These are phyloP conservation scores for Galeopsomyia nigrocyanea DNA, from an alignment of 2,888 invertebrate genomes.

Conservation along the genomic window DNA sequence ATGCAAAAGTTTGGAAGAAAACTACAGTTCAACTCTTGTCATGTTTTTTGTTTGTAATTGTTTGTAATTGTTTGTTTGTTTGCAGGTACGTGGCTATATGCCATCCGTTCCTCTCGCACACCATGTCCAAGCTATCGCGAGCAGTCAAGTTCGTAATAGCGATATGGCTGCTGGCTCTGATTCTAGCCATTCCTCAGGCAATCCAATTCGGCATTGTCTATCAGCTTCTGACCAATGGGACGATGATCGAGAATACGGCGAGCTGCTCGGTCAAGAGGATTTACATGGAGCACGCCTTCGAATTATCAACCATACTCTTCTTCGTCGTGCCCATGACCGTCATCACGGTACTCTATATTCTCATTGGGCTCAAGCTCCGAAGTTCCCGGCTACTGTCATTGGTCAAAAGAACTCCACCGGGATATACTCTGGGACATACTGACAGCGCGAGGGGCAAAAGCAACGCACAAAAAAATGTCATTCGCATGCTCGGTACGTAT, in stretches of 20 bases:
- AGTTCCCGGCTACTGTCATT: conserved; percentile 71
- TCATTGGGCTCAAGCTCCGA: conserved; percentile 81
- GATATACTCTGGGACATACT: conserved; percentile 71
- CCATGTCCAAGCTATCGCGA: conserved; percentile 86
- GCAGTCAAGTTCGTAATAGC: conserved; percentile 80
- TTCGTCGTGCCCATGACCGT: conserved; percentile 90
- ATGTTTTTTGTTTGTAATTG: neutral
- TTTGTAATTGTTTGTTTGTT: neutral
- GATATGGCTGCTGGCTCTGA: conserved; percentile 85
- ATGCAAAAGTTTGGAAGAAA: neutral
- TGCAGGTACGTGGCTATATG: conserved; percentile 61
- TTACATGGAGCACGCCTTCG: conserved; percentile 79
- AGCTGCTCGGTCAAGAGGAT: conserved; percentile 75
- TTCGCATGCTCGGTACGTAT: conserved; percentile 84
- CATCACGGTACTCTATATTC: conserved; percentile 84
- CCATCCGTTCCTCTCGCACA: conserved; percentile 83
- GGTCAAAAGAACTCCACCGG: conserved; percentile 72
- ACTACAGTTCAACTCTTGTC: neutral
- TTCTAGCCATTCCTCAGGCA: conserved; percentile 83
- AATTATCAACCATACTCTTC: conserved; percentile 85
- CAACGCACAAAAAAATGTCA: conserved; percentile 75
- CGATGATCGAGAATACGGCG: conserved; percentile 69
- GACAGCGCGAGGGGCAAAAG: conserved; percentile 64
- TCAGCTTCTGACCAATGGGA: conserved; percentile 65
- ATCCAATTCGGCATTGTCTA: conserved; percentile 84